These are phyloP conservation scores for Toxotes chatareus DNA, from an alignment of 2,113 vertebrate genomes.

Conservation along the genomic window DNA sequence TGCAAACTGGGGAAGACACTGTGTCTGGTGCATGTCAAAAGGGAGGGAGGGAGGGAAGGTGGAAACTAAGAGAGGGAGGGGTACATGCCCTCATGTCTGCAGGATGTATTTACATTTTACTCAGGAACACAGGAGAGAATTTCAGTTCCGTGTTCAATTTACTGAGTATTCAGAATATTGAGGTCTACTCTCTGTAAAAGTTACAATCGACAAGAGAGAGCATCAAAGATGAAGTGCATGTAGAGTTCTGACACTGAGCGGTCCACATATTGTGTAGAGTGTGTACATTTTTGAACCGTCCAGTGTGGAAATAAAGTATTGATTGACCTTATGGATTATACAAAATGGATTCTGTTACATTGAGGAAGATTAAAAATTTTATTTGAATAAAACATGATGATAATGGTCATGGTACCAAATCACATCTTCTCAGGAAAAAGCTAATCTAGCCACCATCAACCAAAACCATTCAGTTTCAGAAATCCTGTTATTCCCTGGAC, in stretches of 20 bases:
- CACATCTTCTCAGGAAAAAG: slow-evolving; percentile 52
- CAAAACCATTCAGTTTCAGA: background rate
- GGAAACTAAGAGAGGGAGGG: slow-evolving; percentile 32
- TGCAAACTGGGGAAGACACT: slow-evolving; percentile 28
- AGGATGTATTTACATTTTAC: slow-evolving; percentile 47
- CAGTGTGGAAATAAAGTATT: slow-evolving; percentile 63
- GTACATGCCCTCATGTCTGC: slow-evolving; percentile 38
- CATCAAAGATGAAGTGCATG: background rate
- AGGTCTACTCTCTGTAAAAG: background rate
- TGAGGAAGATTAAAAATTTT: slow-evolving; percentile 65
- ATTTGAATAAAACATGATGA: slow-evolving; percentile 70
- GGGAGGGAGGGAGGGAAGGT: slow-evolving; percentile 48
- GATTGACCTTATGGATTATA: slow-evolving; percentile 71
- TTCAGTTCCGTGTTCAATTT: slow-evolving; percentile 7
- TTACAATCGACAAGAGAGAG: no score
- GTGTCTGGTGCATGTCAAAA: slow-evolving; percentile 58
- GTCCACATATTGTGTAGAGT: slow-evolving; percentile 17
- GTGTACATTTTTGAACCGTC: slow-evolving; percentile 39
- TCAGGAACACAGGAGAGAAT: background rate
- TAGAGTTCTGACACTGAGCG: slow-evolving; percentile 21
- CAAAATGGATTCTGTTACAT: slow-evolving; percentile 61
- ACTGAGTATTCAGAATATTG: background rate
- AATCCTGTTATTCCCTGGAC: background rate
- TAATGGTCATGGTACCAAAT: slow-evolving; percentile 50
- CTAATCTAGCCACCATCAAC: slow-evolving; percentile 17